Evolutionary conservation across 2,113 vertebrate genomes (phyloP), one percentile per base, ranked within the genome.

Genomic region (Corythoichthys haematopterus): DNA sequence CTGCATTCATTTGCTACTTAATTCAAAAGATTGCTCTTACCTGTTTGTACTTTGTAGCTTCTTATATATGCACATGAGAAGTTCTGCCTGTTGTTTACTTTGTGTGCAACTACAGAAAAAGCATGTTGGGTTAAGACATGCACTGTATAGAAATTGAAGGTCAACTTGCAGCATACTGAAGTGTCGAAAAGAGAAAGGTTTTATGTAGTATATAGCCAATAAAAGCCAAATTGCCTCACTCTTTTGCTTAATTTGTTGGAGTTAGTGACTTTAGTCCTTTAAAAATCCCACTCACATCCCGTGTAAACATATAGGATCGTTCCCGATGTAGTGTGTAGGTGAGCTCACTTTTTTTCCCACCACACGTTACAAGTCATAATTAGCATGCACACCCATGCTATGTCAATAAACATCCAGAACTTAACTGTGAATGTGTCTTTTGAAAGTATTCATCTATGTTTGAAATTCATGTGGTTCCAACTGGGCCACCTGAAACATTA

Each of bases 351-450:
- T 14, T 35, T 56, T 36, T 6, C 33, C 55, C 28, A 14, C 33
- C 33, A 57, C 81, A 81, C 64, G 85, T 38, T 58, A 62, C n/a
- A 61, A 63, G 13, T 43, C 43, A 46, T 37, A 65, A 66, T 33
- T 69, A 74, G 80, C 50, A 58, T 1, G 59, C 76, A 50, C 51
- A 11, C 56, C 75, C 52, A 61, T 46, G 36, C 75, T 63, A 57
- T 1, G 40, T 43, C 40, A 43, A 43, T 43, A 43, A 43, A 43
- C 9, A 43, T 43, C 40, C 40, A 43, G 40, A 43, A 43, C 40
- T 71, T 72, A 84, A 80, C 79, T 89, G 79, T 86, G 84, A 87
- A 87, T 81, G 71, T 87, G 79, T 76, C 69, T 75, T 71, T 72
- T 63, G 59, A 70, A 74, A 72, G 69, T 45, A 51, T 80, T 81